Base-by-base conservation (phyloP, 2,888 invertebrate genomes). In the Coremacera marginata region DNA sequence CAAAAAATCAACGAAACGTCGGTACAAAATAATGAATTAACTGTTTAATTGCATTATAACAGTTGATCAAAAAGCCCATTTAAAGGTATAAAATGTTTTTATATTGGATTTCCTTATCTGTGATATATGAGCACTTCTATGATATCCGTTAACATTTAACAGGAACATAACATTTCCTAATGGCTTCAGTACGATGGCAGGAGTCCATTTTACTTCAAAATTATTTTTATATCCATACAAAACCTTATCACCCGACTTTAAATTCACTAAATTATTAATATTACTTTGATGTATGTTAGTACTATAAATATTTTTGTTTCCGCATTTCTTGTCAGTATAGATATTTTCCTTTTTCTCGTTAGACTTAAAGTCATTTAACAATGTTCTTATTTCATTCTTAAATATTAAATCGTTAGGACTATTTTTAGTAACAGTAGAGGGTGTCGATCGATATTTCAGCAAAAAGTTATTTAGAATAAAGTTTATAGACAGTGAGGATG, bases 281-380 rank as follows among this genome's bases (percentile, higher is more conserved):
- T 52, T 52, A 52, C n/a, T n/a, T 84, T 65, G n/a, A n/a, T 31
- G 31, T 31, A 31, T 31, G 31, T 31, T 31, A 3, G 31, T 31
- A 31, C 31, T 31, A 31, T 31, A 31, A 31, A 31, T 31, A 31
- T 3, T 31, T 31, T 31, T 31, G 31, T 31, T 31, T 31, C 5
- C 31, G 31, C 31, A 31, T 5, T 31, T 31, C 31, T 31, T 31
- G 31, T 31, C 31, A 31, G 31, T 31, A 31, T 31, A 3, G 3
- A 31, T 31, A 31, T 31, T 31, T 31, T 31, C 31, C 31, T 31
- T 31, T 31, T 5, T 5, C 31, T 31, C 31, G 31, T 31, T 65
- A 25, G 34, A n/a, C n/a, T 52, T 52, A 5, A 52, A n/a, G 16
- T 14, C 52, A 52, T 68, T 9, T 37, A 68, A 44, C 9, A 44